Conservation (phyloP, 2,888 invertebrate species). For the Noctua janthe region DNA sequence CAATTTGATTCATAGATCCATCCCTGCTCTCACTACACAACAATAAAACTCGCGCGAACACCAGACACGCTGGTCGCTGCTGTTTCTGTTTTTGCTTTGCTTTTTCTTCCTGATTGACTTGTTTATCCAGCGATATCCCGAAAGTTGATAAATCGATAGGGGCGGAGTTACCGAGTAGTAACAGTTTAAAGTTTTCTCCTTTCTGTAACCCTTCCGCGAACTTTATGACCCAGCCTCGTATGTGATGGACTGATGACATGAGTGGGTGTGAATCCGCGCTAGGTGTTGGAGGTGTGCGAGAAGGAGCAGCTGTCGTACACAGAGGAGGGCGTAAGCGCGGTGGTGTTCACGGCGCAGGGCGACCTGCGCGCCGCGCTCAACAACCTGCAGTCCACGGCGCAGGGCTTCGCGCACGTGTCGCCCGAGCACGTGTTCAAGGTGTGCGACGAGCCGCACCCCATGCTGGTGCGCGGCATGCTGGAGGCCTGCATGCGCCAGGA, state of each 20-base stretch:
- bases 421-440: constrained; percentile 99
- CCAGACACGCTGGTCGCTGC: too few species aligned
- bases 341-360: constrained; percentile 99
- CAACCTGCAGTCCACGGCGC: constrained; percentile 97
- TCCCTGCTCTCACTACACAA: too few species aligned
- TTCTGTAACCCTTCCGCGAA: too few species aligned
- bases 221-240: not conserved
- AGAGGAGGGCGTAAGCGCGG: constrained; percentile 98
- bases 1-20: too few species aligned
- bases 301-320: constrained; percentile 93
- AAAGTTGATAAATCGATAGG: too few species aligned
- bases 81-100: too few species aligned
- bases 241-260: not conserved
- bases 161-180: too few species aligned
- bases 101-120: too few species aligned
- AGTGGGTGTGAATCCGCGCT: not conserved
- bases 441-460: constrained; percentile 99
- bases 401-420: constrained; percentile 96
- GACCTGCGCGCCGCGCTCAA: constrained; percentile 99
- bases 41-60: too few species aligned
- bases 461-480: constrained; percentile 97
- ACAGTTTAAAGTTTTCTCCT: too few species aligned
- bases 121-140: too few species aligned
- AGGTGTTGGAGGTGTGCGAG: constrained; percentile 86
- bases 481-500: constrained; percentile 95